Evolutionary conservation across 2,113 vertebrate species (phyloP).

Genomic region (Dipodomys ordii): DNA sequence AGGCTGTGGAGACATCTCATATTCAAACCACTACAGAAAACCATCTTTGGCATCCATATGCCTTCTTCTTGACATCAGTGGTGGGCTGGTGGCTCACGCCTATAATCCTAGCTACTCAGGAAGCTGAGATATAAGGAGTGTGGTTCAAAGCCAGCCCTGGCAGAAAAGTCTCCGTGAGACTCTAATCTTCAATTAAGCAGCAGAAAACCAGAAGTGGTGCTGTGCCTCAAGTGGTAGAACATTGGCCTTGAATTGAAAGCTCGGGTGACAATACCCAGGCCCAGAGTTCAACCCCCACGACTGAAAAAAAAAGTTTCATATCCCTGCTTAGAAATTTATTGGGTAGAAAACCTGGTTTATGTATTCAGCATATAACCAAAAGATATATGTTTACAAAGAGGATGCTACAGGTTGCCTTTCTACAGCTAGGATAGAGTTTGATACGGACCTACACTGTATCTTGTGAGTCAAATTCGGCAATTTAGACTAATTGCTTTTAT

Average conservation of each 20-base stretch:
- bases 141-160: too few relatives aligned
- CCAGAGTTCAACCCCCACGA: too few relatives aligned
- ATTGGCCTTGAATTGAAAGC: too few relatives aligned
- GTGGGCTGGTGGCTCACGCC: too few relatives aligned
- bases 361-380: neutral
- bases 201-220: too few relatives aligned
- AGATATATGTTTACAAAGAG: neutral
- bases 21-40: neutral
- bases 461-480: neutral
- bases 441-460: neutral
- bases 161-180: too few relatives aligned
- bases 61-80: neutral
- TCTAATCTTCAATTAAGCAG: too few relatives aligned
- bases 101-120: too few relatives aligned
- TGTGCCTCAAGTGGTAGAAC: too few relatives aligned
- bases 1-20: neutral
- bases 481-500: neutral
- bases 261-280: too few relatives aligned
- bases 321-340: neutral
- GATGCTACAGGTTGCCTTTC: neutral
- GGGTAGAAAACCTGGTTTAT: neutral
- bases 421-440: neutral
- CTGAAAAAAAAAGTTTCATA: neutral
- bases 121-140: too few relatives aligned
- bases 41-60: neutral